Base-by-base conservation (phyloP, 2,113 vertebrate genomes). In the Callorhinus ursinus region DNA sequence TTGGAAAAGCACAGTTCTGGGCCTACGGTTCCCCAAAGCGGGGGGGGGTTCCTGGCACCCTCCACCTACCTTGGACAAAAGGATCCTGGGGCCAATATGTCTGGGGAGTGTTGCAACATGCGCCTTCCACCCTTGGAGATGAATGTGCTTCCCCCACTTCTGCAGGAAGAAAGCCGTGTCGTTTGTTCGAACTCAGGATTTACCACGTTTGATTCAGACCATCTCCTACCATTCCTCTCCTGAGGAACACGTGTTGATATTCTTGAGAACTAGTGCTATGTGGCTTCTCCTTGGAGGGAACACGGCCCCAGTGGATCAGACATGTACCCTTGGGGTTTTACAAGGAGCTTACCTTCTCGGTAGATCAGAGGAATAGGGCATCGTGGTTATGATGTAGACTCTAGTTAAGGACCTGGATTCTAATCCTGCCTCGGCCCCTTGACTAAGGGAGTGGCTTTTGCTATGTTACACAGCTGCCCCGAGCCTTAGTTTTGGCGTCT, bases 181-280 rank as follows among this genome's bases (percentile, higher is more conserved):
- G n/a, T 46, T 53, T 46, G 14, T 36, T 42, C 51, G 12, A 61
- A 46, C 22, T 9, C 16, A 19, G 55, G 1, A 14, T 55, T 42
- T 69, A 71, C 72, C 80, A 19, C 1, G 0, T 28, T 36, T 0
- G 21, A 83, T 31, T 83, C 5, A 16, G 57, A 12, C 8, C 28
- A 1, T 65, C 42, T 76, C 67, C 49, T n/a, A 2, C 28, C 31
- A 0, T 33, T 26, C 59, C 18, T 53, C 15, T 36, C 33, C 24
- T 0, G 0, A 81, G 67, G 59, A 76, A 1, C 28, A 5, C 0
- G 0, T 6, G 0, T 39, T 6, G 0, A 2, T 13, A 2, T 22
- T 53, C 77, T 74, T 3, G 42, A 33, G 57, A 16, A 15, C 53
- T 3, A 0, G 4, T 36, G 59, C 1, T 1, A 2, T 31, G n/a